Evolutionary conservation across 2,113 vertebrate genomes (phyloP).

Genomic region (Rynchops niger): DNA sequence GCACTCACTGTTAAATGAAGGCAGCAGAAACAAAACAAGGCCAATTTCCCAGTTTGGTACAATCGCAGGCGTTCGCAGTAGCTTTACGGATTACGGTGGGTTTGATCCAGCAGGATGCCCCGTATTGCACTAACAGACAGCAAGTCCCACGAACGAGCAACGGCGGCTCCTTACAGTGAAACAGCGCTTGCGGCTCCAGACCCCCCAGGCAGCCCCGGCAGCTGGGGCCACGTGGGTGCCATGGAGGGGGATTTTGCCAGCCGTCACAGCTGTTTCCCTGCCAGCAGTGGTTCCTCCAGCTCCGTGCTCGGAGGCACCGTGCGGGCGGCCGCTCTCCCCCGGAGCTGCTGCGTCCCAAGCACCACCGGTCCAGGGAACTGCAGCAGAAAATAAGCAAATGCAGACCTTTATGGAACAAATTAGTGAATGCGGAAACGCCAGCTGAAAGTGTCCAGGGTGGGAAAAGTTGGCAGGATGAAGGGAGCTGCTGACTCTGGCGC

Average conservation of each 20-base stretch:
- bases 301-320: accelerated
- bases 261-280: accelerated
- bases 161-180: accelerated
- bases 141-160: not conserved
- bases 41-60: constrained; percentile 62
- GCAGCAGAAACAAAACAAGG: constrained; percentile 73
- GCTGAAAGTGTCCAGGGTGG: not conserved
- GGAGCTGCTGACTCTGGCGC: not conserved
- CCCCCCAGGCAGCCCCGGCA: accelerated
- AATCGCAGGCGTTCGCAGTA: constrained; percentile 36
- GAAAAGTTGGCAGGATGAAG: not conserved
- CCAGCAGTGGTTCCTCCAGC: not conserved
- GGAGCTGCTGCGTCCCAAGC: not conserved
- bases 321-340: not conserved
- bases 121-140: constrained; percentile 82
- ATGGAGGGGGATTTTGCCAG: accelerated
- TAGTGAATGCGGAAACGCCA: accelerated
- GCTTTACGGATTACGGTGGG: constrained; percentile 55
- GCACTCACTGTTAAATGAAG: constrained; percentile 95
- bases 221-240: not conserved
- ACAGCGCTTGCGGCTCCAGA: accelerated
- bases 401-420: not conserved
- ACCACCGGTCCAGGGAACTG: not conserved
- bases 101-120: constrained; percentile 81
- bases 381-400: not conserved